These are phyloP conservation scores for Pavo muticus DNA, from an alignment of 2,113 vertebrate species.

Conservation along the genomic window DNA sequence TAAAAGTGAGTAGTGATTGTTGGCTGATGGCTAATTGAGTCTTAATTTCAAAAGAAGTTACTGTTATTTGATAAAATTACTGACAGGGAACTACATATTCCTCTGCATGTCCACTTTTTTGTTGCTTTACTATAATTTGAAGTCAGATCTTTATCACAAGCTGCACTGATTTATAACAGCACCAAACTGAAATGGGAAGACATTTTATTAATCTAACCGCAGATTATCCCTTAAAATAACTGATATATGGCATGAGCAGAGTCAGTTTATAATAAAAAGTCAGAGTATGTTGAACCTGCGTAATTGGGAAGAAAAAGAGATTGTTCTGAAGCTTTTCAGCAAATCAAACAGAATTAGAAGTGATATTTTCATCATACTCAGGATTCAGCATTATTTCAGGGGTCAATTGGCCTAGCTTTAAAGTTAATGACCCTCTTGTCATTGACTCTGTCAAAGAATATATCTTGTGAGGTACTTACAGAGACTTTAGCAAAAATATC, in stretches of 20 bases:
- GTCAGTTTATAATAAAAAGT: slow-evolving; percentile 13
- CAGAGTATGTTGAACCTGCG: background rate
- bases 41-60: background rate
- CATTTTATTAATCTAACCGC: slow-evolving; percentile 43
- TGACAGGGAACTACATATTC: background rate
- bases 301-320: background rate
- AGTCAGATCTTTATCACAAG: background rate
- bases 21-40: background rate
- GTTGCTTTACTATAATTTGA: slow-evolving; percentile 15
- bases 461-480: background rate
- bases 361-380: background rate
- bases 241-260: slow-evolving; percentile 10
- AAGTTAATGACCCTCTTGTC: background rate
- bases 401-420: background rate
- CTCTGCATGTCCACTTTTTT: background rate
- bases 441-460: background rate
- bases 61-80: background rate
- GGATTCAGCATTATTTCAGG: background rate
- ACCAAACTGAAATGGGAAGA: background rate
- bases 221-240: slow-evolving; percentile 28
- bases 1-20: background rate
- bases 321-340: background rate
- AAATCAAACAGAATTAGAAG: background rate
- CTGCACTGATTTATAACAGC: slow-evolving; percentile 34
- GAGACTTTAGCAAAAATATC: background rate